These are phyloP conservation scores for Macrobrachium rosenbergii DNA, from an alignment of 1,140 invertebrate species.

Conservation along the genomic window DNA sequence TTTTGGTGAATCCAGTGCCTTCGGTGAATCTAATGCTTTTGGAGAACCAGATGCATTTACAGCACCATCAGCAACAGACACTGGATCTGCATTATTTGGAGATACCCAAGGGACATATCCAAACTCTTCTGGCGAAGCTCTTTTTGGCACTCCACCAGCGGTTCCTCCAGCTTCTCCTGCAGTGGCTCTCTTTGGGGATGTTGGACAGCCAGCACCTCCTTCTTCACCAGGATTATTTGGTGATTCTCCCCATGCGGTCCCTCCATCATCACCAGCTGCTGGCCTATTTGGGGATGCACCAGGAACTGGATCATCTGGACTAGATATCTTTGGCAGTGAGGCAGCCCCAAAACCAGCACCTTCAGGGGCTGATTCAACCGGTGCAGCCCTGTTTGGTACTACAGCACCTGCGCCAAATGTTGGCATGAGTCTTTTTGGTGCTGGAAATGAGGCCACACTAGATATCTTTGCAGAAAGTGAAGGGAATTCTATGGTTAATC, in stretches of 20 bases:
- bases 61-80: conserved; percentile 61
- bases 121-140: conserved; percentile 35
- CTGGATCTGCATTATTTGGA: conserved; percentile 50
- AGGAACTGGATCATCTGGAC: conserved; percentile 41
- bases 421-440: conserved; percentile 64
- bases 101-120: conserved; percentile 31
- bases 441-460: conserved; percentile 57
- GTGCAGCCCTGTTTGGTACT: conserved; percentile 57
- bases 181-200: conserved; percentile 42
- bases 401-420: conserved; percentile 65
- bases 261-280: conserved; percentile 50
- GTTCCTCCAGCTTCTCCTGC: conserved; percentile 41
- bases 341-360: conserved; percentile 41
- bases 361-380: conserved; percentile 62
- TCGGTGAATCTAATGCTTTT: conserved; percentile 7
- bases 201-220: conserved; percentile 50
- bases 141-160: conserved; percentile 36
- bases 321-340: conserved; percentile 59
- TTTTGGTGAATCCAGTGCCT: conserved; percentile 60
- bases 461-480: conserved; percentile 66
- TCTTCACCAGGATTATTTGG: conserved; percentile 57
- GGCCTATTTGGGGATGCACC: conserved; percentile 44
- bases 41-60: conserved; percentile 49
- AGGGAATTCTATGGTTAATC: conserved; percentile 65
- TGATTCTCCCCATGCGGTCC: conserved; percentile 40